A percentile compares a stretch with the other conserved stretches of the same genome.
Conservation (phyloP, 2,888 invertebrate genomes). For the Tipula helvola region DNA sequence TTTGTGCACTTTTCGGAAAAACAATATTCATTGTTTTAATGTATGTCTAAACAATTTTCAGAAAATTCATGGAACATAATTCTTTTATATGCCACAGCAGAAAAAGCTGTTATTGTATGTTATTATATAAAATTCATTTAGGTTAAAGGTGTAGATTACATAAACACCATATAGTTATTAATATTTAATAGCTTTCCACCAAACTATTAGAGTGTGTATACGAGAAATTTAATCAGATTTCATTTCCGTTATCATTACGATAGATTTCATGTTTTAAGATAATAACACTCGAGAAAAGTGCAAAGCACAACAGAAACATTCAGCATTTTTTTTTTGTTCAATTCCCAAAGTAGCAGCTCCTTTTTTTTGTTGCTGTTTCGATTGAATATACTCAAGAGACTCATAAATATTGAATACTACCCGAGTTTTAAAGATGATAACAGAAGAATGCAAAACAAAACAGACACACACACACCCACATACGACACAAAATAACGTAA, state of each 20-base stretch:
- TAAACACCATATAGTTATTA: neutral
- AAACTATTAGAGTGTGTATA: neutral
- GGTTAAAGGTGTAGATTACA: neutral
- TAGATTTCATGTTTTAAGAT: neutral
- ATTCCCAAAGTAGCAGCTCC: neutral
- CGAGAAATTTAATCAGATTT: neutral
- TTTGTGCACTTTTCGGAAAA: too few relatives aligned
- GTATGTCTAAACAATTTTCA: too few relatives aligned
- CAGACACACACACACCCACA: neutral
- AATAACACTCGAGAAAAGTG: neutral
- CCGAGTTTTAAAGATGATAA: neutral
- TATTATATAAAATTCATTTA: neutral
- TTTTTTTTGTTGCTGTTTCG: neutral
- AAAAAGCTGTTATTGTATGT: too few relatives aligned
- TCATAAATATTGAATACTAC: neutral
- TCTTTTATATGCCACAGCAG: too few relatives aligned
- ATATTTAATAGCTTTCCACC: neutral
- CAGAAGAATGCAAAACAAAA: neutral
- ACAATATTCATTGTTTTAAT: too few relatives aligned
- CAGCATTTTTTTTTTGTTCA: neutral
- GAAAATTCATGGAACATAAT: too few relatives aligned
- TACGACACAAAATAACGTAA: neutral
- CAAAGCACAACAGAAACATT: neutral
- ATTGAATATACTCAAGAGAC: neutral
- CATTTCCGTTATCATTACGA: neutral